Conservation (phyloP, 2,797 vertebrate genomes). For the Phoxinus dragarum region DNA sequence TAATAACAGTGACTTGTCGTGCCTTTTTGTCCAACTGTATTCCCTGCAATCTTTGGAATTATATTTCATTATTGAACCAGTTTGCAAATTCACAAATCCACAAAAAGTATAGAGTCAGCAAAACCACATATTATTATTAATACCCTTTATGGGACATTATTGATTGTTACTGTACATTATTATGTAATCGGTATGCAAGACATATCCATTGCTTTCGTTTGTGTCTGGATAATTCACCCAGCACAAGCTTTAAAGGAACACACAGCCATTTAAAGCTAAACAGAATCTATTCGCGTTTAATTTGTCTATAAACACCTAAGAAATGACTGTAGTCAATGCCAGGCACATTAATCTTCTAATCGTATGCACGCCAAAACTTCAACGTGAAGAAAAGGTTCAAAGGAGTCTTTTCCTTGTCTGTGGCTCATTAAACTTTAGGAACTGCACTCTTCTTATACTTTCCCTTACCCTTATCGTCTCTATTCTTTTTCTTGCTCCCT, state of each 20-base stretch:
- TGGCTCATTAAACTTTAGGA: conserved; percentile 23
- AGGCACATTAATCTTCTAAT: conserved; percentile 18
- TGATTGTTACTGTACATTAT: conserved; percentile 43
- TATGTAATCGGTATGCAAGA: conserved; percentile 24
- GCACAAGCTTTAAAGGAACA: conserved; percentile 31
- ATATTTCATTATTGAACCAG: conserved; percentile 49
- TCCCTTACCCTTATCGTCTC: conserved; percentile 12
- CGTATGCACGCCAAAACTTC: neutral
- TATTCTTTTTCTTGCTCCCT: conserved; percentile 64
- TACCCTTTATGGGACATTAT: conserved; percentile 45
- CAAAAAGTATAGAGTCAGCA: conserved; percentile 35
- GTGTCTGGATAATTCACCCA: conserved; percentile 40
- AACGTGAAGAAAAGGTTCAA: conserved; percentile 7
- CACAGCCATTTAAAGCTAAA: conserved; percentile 26
- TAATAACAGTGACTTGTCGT: neutral
- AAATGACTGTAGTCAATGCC: neutral
- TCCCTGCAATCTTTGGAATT: conserved; percentile 21
- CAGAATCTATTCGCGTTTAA: conserved; percentile 8
- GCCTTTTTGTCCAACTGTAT: conserved; percentile 37
- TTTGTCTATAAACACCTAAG: neutral
- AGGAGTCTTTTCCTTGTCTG: neutral
- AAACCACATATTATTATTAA: conserved; percentile 40
- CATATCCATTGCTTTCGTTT: conserved; percentile 11
- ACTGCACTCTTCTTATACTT: conserved; percentile 21
- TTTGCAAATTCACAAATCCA: conserved; percentile 46